Conservation (phyloP, 2,113 vertebrate species). For the Passer domesticus region DNA sequence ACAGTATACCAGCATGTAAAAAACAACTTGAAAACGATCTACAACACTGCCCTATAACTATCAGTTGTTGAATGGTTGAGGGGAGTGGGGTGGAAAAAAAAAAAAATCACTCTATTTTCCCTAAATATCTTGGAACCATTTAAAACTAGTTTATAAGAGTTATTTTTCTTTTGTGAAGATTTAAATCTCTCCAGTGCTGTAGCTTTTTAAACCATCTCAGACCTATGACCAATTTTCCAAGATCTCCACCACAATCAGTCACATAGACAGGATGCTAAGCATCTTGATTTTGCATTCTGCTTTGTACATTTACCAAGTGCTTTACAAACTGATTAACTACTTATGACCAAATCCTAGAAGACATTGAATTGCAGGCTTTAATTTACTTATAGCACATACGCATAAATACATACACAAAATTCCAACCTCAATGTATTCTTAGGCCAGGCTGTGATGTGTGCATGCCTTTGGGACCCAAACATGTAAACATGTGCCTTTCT, state of each 20-base stretch:
- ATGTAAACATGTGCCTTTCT: background rate
- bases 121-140: background rate
- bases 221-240: background rate
- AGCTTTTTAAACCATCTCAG: background rate
- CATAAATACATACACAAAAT: background rate
- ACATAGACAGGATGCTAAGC: background rate
- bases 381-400: background rate
- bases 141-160: background rate
- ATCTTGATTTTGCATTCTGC: background rate
- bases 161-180: background rate
- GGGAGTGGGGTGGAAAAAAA: accelerated
- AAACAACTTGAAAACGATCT: background rate
- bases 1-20: background rate
- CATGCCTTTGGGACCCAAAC: background rate
- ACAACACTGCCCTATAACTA: background rate
- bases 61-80: background rate
- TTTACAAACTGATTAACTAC: background rate
- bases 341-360: background rate
- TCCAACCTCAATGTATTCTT: background rate
- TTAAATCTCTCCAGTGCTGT: background rate
- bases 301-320: background rate
- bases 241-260: background rate
- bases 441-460: background rate
- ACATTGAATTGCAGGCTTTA: background rate
- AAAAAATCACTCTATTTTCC: background rate